Percentiles rank a stretch among this genome's conserved stretches.
These are phyloP conservation scores for Arothron firmamentum DNA, from an alignment of 2,113 vertebrate species.

Conservation along the genomic window DNA sequence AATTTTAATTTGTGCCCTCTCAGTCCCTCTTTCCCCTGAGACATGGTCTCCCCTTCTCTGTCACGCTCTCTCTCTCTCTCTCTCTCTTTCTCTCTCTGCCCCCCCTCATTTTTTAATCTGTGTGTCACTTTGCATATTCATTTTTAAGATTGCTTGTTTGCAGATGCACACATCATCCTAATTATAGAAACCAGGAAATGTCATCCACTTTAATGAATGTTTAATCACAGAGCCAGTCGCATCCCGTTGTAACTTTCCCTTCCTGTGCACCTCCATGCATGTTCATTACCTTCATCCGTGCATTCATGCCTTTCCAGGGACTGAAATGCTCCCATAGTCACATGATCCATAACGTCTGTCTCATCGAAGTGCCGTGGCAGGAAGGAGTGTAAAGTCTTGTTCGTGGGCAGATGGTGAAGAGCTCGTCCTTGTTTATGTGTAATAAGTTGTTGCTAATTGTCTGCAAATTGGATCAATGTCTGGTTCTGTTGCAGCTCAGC, in stretches of 20 bases:
- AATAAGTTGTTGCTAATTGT: slow-evolving; percentile 73
- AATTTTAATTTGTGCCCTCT: slow-evolving; percentile 33
- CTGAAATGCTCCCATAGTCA: neutral
- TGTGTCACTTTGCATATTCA: neutral
- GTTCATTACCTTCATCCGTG: neutral
- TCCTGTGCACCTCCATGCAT: neutral
- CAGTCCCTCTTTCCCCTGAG: neutral
- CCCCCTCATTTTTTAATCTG: neutral
- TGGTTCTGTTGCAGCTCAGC: slow-evolving; percentile 36
- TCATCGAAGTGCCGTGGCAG: slow-evolving; percentile 4
- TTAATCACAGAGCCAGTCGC: neutral
- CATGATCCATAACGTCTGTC: slow-evolving; percentile 5
- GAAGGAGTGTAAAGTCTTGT: slow-evolving; percentile 1
- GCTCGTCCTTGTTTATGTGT: slow-evolving; percentile 53
- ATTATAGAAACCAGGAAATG: neutral
- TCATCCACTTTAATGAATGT: neutral
- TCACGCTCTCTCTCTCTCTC: neutral
- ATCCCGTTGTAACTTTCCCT: neutral
- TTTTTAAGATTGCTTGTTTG: neutral
- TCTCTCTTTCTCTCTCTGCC: neutral
- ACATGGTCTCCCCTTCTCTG: neutral
- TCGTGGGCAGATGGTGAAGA: slow-evolving; percentile 55
- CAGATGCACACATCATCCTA: neutral
- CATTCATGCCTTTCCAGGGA: slow-evolving; percentile 10
- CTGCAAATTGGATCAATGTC: slow-evolving; percentile 63